Evolutionary conservation across 1,140 invertebrate species (phyloP), one percentile per base, ranked within the genome.

Genomic region (Bombus fervidus): DNA sequence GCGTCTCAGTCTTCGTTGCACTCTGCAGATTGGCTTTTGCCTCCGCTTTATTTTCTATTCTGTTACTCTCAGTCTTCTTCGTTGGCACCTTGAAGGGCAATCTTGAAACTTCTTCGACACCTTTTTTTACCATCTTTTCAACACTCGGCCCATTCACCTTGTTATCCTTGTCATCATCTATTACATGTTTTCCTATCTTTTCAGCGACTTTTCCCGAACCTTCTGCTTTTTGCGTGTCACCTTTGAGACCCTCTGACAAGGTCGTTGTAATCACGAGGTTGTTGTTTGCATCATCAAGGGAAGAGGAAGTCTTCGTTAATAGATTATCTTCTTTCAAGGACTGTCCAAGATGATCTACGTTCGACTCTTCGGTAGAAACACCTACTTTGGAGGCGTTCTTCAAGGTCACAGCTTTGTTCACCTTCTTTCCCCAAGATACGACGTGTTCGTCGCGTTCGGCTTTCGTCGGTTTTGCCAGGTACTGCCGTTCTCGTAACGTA

Each of bases 381-480:
- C 43, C 25, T 3, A 25, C 13, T 5, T 66, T 18, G 18, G 62
- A 25, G 28, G 47, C 57, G 62, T 43, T 69, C 37, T 41, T 79
- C 90, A 90, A 90, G 79, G 83, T 87, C 47, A n/a, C 86, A 18
- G 75, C 83, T 79, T 90, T 87, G 81, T 72, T 74, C 73, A 66
- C 59, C 83, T 76, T 86, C 72, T 72, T 89, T 86, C 68, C 78
- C 71, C 86, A 25, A 66, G 28, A 57, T 15, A 25, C 89, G 34
- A 78, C 82, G 72, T 81, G 66, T 31, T 76, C 87, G 69, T 43
- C 62, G 62, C 75, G 47, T n/a, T 62, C 64, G 72, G 28, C 72
- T 89, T 87, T 87, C 64, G 43, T 47, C 53, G 83, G 31, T 39
- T 79, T 82, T 75, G 89, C 89, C 89, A 86, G 89, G 69, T 87